These are phyloP conservation scores for Rallus limicola DNA, from an alignment of 2,113 vertebrate genomes.

Conservation along the genomic window DNA sequence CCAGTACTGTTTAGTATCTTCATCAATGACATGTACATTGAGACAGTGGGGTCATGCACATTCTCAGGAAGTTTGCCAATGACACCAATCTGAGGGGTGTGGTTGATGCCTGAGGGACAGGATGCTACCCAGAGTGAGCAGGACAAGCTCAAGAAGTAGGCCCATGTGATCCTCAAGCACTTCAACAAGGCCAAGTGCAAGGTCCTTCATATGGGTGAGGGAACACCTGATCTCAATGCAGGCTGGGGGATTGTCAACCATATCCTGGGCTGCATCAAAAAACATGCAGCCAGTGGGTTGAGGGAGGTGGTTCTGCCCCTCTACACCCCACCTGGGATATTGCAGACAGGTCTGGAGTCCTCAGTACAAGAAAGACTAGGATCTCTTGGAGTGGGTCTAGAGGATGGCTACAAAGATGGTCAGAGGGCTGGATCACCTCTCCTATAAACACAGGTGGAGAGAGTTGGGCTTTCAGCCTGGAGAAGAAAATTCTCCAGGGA, in stretches of 20 bases:
- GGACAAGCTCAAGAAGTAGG: background rate
- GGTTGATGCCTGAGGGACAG: rapidly evolving
- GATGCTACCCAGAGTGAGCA: background rate
- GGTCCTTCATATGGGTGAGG: background rate
- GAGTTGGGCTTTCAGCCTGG: background rate
- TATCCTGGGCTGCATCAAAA: background rate
- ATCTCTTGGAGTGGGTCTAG: background rate
- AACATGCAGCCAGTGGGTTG: background rate
- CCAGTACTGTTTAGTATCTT: background rate
- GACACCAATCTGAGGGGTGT: background rate
- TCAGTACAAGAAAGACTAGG: too few relatives aligned
- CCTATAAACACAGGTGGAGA: background rate
- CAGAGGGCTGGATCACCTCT: background rate
- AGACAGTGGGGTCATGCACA: background rate
- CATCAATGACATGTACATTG: background rate
- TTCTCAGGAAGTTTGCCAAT: background rate
- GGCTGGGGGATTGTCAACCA: background rate
- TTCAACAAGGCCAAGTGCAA: background rate
- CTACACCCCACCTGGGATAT: background rate
- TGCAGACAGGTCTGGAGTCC: background rate
- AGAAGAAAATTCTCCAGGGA: background rate
- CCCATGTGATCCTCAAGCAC: background rate
- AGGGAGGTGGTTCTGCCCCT: background rate
- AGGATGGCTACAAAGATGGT: background rate
- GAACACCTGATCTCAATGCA: background rate